Evolutionary conservation across 2,888 invertebrate genomes (phyloP).

Genomic region (Busseola fusca): DNA sequence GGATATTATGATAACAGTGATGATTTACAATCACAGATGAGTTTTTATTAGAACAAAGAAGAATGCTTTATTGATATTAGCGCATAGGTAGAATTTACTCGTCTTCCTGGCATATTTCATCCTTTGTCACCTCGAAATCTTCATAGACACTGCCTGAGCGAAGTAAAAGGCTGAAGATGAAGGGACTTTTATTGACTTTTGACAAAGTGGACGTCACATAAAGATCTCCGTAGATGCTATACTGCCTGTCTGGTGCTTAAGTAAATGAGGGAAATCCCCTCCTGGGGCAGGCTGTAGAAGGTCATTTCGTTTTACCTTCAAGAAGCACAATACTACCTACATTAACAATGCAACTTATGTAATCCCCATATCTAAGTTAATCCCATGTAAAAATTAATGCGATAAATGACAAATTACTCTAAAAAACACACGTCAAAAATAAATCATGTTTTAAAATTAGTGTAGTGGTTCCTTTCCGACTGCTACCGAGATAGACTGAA

Average conservation of each 20-base stretch:
- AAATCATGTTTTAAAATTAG: neutral
- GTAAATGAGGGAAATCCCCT: neutral
- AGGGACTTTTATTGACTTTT: neutral
- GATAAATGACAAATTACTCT: neutral
- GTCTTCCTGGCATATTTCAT: neutral
- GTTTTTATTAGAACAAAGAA: conserved; percentile 10
- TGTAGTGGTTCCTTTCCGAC: neutral
- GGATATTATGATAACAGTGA: conserved; percentile 22
- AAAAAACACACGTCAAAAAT: neutral
- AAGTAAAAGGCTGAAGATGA: neutral
- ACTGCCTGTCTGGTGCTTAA: neutral
- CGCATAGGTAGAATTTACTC: conserved; percentile 5
- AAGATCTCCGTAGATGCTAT: neutral
- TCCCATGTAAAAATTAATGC: neutral
- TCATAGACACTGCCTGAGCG: neutral
- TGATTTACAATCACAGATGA: conserved; percentile 14
- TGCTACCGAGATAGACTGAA: neutral
- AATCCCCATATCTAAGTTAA: neutral
- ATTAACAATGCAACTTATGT: neutral
- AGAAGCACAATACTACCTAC: neutral
- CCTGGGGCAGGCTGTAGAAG: neutral
- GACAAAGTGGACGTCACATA: neutral
- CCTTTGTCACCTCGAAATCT: neutral
- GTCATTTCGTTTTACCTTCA: neutral
- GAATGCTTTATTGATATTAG: conserved; percentile 39